These are phyloP conservation scores for Tiaroga cobitis DNA, from an alignment of 2,797 vertebrate genomes.

Conservation along the genomic window DNA sequence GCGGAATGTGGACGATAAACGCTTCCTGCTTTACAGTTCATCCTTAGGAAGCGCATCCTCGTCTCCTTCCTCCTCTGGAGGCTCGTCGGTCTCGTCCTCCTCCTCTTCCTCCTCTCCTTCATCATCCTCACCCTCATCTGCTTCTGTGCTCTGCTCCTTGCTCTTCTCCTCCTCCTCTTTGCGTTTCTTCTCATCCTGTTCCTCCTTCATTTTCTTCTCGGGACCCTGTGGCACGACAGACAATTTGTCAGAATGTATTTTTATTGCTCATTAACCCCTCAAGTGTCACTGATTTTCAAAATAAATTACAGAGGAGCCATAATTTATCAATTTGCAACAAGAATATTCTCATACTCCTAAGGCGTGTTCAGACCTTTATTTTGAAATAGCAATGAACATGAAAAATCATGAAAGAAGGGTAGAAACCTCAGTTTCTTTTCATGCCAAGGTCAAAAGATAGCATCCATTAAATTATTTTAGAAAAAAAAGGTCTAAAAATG, in stretches of 20 bases:
- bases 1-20: constrained; percentile 61
- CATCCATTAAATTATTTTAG: too few species aligned
- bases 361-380: too few species aligned
- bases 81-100: constrained; percentile 54
- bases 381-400: too few species aligned
- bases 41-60: constrained; percentile 71
- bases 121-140: constrained; percentile 54
- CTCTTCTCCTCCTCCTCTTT: constrained; percentile 80
- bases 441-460: too few species aligned
- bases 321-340: too few species aligned
- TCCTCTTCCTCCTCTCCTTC: constrained; percentile 6
- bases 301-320: too few species aligned
- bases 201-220: constrained; percentile 83
- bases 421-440: too few species aligned
- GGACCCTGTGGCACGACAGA: constrained; percentile 68
- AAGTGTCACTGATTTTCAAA: too few species aligned
- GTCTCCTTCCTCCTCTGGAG: constrained; percentile 67
- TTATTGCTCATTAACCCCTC: background rate
- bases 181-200: constrained; percentile 77
- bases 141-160: constrained; percentile 70
- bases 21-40: constrained; percentile 74
- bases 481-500: too few species aligned
- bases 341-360: too few species aligned
- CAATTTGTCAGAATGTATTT: background rate
- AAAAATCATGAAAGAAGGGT: too few species aligned